These are phyloP conservation scores for Larimichthys polyactis DNA, from an alignment of 2,113 vertebrate species.

Conservation along the genomic window DNA sequence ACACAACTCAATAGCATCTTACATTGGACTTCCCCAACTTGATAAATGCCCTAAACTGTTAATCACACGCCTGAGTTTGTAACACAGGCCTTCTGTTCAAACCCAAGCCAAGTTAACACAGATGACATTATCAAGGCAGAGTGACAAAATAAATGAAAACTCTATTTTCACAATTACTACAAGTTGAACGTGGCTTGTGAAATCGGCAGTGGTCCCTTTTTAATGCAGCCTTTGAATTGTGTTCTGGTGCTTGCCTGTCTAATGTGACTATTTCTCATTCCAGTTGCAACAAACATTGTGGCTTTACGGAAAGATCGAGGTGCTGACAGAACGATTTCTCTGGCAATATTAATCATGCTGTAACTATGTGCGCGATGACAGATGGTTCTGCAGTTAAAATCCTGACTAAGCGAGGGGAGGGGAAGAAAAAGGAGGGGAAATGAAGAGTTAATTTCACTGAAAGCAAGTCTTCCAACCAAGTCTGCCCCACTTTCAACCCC, in stretches of 20 bases:
- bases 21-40: too few species aligned
- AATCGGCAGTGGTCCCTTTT: not conserved
- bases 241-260: constrained; percentile 10
- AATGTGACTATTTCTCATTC: constrained; percentile 23
- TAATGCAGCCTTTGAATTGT: not conserved
- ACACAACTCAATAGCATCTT: too few species aligned
- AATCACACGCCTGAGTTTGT: too few species aligned
- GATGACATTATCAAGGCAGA: too few species aligned
- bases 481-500: constrained; percentile 61
- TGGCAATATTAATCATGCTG: constrained; percentile 50
- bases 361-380: constrained; percentile 42
- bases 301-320: constrained; percentile 1
- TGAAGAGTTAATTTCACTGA: constrained; percentile 63
- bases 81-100: not conserved
- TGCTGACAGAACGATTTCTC: constrained; percentile 33
- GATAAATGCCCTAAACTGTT: too few species aligned
- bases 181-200: not conserved
- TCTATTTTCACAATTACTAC: not conserved
- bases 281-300: constrained; percentile 37
- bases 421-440: constrained; percentile 23
- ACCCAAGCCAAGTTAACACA: not conserved
- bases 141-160: too few species aligned
- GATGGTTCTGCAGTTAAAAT: constrained; percentile 65
- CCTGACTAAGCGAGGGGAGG: constrained; percentile 62
- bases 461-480: constrained; percentile 69